phyloP scores from a whole-genome alignment of 2,113 vertebrate species.

The mouse (Mus musculus) region GRCm39 chr1:171224001-171224500 shows the following conservation, averaged over 20 bases:
- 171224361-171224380: background rate
- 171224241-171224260: too few species aligned
- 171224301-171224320: background rate
- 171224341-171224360: background rate
- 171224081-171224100: slow-evolving; percentile 78
- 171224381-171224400: background rate
- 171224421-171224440: background rate
- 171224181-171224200: slow-evolving; percentile 75
- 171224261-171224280: background rate
- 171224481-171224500: background rate
- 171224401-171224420: background rate
- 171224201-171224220: slow-evolving; percentile 78
- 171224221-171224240: background rate
- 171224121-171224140: slow-evolving; percentile 74
- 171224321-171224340: background rate
- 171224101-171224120: slow-evolving; percentile 74
- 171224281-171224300: background rate
- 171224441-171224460: background rate
- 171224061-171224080: slow-evolving; percentile 64
- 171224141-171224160: slow-evolving; percentile 78
- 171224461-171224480: background rate
- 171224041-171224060: slow-evolving; percentile 71
- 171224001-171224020: background rate
- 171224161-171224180: slow-evolving; percentile 62
- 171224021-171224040: background rate